A percentile compares a stretch with the other conserved stretches of the same genome.
Conservation (phyloP, 2,888 invertebrate genomes). For the Trissoscelio sp. region DNA sequence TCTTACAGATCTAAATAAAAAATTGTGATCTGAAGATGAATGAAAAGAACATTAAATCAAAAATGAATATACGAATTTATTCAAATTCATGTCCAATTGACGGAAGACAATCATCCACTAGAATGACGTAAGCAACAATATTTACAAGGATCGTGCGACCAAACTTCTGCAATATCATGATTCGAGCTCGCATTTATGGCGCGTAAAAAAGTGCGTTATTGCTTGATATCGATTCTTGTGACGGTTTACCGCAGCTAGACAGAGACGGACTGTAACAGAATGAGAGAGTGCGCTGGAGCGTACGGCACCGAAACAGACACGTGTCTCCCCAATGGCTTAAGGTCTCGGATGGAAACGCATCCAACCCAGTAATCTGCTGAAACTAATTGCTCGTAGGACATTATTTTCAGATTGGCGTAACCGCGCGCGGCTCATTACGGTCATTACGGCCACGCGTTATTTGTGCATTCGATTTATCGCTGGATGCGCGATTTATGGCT, state of each 20-base stretch:
- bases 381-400: constrained; percentile 69
- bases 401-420: constrained; percentile 69
- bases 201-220: constrained; percentile 65
- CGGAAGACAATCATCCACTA: too few relatives aligned
- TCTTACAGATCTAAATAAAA: too few relatives aligned
- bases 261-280: constrained; percentile 4
- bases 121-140: too few relatives aligned
- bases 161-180: constrained; percentile 52
- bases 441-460: constrained; percentile 67
- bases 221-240: constrained; percentile 55
- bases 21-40: too few relatives aligned
- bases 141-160: too few relatives aligned
- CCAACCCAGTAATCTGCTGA: constrained; percentile 60
- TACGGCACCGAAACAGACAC: constrained; percentile 58
- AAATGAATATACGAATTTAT: too few relatives aligned
- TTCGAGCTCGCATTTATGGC: constrained; percentile 57
- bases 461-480: constrained; percentile 69
- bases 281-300: constrained; percentile 36
- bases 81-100: too few relatives aligned
- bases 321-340: constrained; percentile 65
- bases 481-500: constrained; percentile 64
- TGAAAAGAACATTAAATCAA: too few relatives aligned
- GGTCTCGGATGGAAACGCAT: constrained; percentile 64
- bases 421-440: constrained; percentile 67
- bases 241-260: constrained; percentile 42